phyloP scores from a whole-genome alignment of 2,888 invertebrate species.

The Scelioninae gen. 1 region DNA sequence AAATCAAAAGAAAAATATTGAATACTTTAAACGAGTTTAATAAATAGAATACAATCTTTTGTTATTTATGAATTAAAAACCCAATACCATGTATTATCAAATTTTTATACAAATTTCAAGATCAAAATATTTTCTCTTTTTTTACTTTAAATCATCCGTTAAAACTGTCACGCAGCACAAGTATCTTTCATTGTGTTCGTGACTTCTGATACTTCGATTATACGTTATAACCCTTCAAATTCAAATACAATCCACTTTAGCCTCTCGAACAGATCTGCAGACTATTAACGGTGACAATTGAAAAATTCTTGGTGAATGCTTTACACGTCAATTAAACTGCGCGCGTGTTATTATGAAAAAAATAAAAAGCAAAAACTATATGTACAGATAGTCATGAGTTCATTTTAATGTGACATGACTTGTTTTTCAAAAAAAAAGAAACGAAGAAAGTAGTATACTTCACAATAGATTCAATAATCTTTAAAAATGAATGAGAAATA shows the following conservation, averaged over 20 bases:
- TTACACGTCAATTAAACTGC: constrained; percentile 55
- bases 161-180: constrained; percentile 31
- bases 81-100: neutral
- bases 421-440: constrained; percentile 3
- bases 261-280: constrained; percentile 26
- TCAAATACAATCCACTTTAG: constrained; percentile 52
- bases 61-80: neutral
- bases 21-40: no score
- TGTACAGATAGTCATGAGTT: constrained; percentile 14
- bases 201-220: constrained; percentile 34
- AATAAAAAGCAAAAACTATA: constrained; percentile 18
- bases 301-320: constrained; percentile 52
- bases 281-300: constrained; percentile 57
- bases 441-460: constrained; percentile 14
- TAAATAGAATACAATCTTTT: no score
- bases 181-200: constrained; percentile 34
- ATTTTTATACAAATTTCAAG: neutral
- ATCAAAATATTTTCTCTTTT: neutral
- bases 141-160: constrained; percentile 29
- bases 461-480: constrained; percentile 47
- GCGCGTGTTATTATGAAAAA: constrained; percentile 25
- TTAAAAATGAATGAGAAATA: constrained; percentile 35
- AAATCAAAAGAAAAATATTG: no score
- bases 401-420: constrained; percentile 5
- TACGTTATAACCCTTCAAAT: constrained; percentile 45